phyloP scores from a whole-genome alignment of 2,113 vertebrate species.

The Archilochus colubris region DNA sequence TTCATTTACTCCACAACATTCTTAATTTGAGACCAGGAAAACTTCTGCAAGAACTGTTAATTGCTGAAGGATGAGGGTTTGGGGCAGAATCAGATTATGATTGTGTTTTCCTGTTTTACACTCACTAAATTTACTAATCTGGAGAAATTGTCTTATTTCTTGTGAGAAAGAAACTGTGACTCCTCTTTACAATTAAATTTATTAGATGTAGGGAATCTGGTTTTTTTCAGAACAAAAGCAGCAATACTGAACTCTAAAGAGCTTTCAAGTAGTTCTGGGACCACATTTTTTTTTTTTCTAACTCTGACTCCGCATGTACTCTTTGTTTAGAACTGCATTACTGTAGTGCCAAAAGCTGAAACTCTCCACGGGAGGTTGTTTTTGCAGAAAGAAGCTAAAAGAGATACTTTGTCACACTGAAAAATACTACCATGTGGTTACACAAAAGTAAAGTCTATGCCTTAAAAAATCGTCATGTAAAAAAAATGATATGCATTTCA shows the following conservation, averaged over 20 bases:
- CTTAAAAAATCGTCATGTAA: not conserved
- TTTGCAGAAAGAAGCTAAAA: not conserved
- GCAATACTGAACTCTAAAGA: not conserved
- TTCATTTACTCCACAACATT: not conserved
- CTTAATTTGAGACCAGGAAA: not conserved
- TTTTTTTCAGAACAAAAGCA: not conserved
- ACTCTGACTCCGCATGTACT: not conserved
- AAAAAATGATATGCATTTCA: not conserved
- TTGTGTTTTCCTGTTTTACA: not conserved
- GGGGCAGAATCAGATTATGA: not conserved
- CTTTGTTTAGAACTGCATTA: constrained; percentile 4
- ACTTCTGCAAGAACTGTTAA: not conserved
- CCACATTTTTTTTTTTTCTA: not conserved
- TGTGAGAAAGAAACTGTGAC: not conserved
- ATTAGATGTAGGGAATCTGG: not conserved
- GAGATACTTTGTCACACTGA: not conserved
- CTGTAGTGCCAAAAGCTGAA: not conserved
- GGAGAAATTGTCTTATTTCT: not conserved
- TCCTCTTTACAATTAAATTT: not conserved
- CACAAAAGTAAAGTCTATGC: not conserved
- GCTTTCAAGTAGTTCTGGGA: not conserved
- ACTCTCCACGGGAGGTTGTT: not conserved
- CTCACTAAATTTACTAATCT: not conserved
- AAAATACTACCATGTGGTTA: not conserved
- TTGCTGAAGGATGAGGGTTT: not conserved